phyloP scores from a whole-genome alignment of 2,797 vertebrate genomes.

The Hypotaenidia philippensis region DNA sequence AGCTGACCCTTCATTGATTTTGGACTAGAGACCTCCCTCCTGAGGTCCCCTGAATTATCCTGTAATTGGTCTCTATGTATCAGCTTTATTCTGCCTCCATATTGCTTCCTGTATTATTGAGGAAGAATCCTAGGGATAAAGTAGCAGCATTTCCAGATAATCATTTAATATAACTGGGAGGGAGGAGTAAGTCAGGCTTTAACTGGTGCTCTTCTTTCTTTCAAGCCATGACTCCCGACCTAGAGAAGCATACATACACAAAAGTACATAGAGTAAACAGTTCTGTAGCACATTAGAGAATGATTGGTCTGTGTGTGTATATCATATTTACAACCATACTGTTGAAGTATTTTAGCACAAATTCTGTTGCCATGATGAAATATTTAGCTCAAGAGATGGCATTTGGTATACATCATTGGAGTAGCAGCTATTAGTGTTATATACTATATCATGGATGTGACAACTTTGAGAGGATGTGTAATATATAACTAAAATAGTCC shows the following conservation, averaged over 20 bases:
- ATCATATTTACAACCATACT: slow-evolving; percentile 37
- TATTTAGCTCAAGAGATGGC: slow-evolving; percentile 57
- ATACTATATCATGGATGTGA: slow-evolving; percentile 63
- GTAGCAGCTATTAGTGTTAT: slow-evolving; percentile 71
- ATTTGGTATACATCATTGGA: slow-evolving; percentile 68
- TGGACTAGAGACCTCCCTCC: neutral
- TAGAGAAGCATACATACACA: neutral
- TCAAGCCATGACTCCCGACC: neutral
- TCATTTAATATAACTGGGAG: neutral
- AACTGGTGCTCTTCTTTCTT: neutral
- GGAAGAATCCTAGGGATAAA: neutral
- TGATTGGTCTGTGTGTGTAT: neutral
- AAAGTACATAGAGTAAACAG: neutral
- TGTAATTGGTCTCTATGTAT: neutral
- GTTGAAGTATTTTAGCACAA: slow-evolving; percentile 36
- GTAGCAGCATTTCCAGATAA: neutral
- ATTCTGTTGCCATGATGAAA: slow-evolving; percentile 49
- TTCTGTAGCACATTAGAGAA: neutral
- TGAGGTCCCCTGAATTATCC: neutral
- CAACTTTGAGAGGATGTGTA: slow-evolving; percentile 65
- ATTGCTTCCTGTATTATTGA: neutral
- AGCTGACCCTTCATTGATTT: neutral
- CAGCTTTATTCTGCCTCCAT: neutral
- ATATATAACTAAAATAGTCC: slow-evolving; percentile 62
- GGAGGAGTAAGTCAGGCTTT: neutral